These are phyloP conservation scores for Oceanodroma tethys DNA, from an alignment of 2,113 vertebrate species.

Conservation along the genomic window DNA sequence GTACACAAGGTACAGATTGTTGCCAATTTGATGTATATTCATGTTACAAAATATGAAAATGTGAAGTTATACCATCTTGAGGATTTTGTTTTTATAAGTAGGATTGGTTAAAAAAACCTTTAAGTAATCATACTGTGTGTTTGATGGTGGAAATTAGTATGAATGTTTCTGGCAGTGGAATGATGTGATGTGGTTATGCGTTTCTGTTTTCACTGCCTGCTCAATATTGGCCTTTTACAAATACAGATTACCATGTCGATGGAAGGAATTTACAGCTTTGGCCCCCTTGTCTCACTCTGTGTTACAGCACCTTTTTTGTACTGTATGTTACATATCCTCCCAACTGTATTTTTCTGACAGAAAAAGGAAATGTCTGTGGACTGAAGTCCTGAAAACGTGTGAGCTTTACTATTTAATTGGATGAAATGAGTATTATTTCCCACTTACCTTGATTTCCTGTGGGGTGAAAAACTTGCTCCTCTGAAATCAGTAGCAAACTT, in stretches of 20 bases:
- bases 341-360: constrained; percentile 37
- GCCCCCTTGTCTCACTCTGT: not conserved
- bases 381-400: constrained; percentile 4
- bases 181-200: constrained; percentile 34
- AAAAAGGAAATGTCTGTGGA: constrained; percentile 56
- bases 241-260: constrained; percentile 39
- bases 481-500: not conserved
- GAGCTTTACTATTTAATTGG: constrained; percentile 44
- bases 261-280: constrained; percentile 61
- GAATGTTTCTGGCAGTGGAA: constrained; percentile 45
- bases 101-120: constrained; percentile 32
- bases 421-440: constrained; percentile 45
- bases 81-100: constrained; percentile 45
- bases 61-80: constrained; percentile 22
- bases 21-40: constrained; percentile 35
- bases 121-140: constrained; percentile 31
- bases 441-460: constrained; percentile 26
- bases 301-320: constrained; percentile 36
- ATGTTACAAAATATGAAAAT: constrained; percentile 37
- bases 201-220: constrained; percentile 55
- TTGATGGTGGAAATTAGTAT: constrained; percentile 61
- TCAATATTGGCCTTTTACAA: constrained; percentile 38
- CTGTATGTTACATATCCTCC: constrained; percentile 8
- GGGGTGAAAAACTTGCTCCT: not conserved
- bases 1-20: constrained; percentile 50